A percentile compares a stretch with the other conserved stretches of the same genome.
Evolutionary conservation across 2,113 vertebrate genomes (phyloP).

Genomic region (Sander lucioperca): DNA sequence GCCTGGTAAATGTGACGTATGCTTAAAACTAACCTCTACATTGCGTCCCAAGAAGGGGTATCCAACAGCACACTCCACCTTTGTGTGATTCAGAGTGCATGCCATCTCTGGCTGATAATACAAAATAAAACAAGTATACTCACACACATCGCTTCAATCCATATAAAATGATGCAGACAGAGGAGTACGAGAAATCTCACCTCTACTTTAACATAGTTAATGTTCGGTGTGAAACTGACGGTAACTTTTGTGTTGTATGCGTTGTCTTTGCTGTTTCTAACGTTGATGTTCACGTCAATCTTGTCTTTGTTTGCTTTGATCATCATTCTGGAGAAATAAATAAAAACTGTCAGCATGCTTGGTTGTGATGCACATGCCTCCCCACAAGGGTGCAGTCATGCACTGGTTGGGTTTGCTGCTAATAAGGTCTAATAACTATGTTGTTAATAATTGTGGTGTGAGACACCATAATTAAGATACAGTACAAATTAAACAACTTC

Average conservation of each 20-base stretch:
- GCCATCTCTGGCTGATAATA: constrained; percentile 86
- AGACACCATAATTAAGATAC: not conserved
- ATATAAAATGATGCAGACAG: not conserved
- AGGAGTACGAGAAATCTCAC: constrained; percentile 74
- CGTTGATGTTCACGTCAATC: constrained; percentile 85
- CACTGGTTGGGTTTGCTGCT: not conserved
- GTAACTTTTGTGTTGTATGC: constrained; percentile 94
- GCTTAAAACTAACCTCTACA: constrained; percentile 73
- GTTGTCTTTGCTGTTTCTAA: constrained; percentile 91
- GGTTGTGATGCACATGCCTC: constrained; percentile 20
- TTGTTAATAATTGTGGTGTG: not conserved
- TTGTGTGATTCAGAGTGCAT: constrained; percentile 86
- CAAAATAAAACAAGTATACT: constrained; percentile 18
- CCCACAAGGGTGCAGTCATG: constrained; percentile 64
- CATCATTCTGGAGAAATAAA: constrained; percentile 77
- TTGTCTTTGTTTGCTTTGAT: constrained; percentile 88
- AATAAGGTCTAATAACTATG: too few species aligned
- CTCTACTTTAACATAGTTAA: constrained; percentile 94
- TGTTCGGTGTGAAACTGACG: constrained; percentile 90
- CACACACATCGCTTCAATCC: not conserved
- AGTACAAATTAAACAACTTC: not conserved
- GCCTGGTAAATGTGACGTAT: not conserved
- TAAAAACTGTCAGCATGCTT: not conserved
- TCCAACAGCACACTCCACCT: constrained; percentile 91
- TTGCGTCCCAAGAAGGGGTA: constrained; percentile 92